Conservation (phyloP, 1,140 invertebrate genomes). For the Patella vulgata region DNA sequence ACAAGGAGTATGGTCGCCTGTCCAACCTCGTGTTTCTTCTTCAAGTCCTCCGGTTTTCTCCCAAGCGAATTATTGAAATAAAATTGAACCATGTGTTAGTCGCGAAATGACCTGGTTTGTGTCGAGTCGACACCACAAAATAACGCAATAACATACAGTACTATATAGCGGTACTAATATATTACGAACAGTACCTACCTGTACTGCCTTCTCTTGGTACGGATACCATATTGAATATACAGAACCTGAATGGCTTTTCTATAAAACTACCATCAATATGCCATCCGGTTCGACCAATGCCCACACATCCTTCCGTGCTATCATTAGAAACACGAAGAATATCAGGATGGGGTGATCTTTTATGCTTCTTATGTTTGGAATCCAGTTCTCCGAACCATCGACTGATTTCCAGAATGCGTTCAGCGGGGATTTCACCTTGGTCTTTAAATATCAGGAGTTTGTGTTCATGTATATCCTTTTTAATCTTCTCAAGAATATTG, state of each 20-base stretch:
- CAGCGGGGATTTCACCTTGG: constrained; percentile 63
- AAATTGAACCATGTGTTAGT: too few relatives aligned
- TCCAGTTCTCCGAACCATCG: constrained; percentile 69
- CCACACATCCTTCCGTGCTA: constrained; percentile 65
- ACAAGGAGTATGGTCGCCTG: too few relatives aligned
- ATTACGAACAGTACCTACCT: too few relatives aligned
- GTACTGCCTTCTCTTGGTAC: constrained; percentile 64
- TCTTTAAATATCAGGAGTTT: constrained; percentile 66
- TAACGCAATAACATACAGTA: too few relatives aligned
- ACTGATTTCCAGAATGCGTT: constrained; percentile 68
- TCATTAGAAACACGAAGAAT: constrained; percentile 68
- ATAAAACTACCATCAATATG: constrained; percentile 70
- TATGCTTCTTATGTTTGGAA: constrained; percentile 68
- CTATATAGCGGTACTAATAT: too few relatives aligned
- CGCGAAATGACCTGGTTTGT: too few relatives aligned
- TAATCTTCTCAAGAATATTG: constrained; percentile 63
- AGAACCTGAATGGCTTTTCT: constrained; percentile 66
- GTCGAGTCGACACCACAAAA: too few relatives aligned
- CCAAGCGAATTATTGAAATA: too few relatives aligned
- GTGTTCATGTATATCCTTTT: constrained; percentile 63
- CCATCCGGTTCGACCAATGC: constrained; percentile 69
- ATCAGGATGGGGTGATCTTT: constrained; percentile 68
- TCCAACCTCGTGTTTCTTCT: too few relatives aligned
- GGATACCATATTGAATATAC: constrained; percentile 64
- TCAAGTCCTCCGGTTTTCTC: too few relatives aligned